Conservation (phyloP, 2,888 invertebrate species). For the Acleris cristana region DNA sequence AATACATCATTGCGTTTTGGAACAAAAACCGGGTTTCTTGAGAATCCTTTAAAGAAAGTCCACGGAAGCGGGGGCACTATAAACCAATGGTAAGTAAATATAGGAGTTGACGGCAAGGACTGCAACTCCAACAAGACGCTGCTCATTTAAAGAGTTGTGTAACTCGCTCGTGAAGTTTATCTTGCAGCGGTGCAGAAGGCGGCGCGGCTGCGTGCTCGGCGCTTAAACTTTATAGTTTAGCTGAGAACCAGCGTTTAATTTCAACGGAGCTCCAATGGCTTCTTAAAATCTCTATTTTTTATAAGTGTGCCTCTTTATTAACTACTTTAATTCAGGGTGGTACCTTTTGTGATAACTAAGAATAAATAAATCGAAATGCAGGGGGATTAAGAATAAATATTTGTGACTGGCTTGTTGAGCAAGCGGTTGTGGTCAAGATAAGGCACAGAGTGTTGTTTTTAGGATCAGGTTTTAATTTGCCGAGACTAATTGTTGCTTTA, state of each 20-base stretch:
- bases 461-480: constrained; percentile 67
- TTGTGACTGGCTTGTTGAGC: constrained; percentile 24
- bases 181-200: constrained; percentile 47
- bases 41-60: not conserved
- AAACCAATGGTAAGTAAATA: constrained; percentile 58
- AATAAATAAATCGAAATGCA: constrained; percentile 5
- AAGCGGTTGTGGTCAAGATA: constrained; percentile 50
- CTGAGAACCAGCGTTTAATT: constrained; percentile 47
- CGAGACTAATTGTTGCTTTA: constrained; percentile 64
- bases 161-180: constrained; percentile 57
- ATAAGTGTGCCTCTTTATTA: not conserved
- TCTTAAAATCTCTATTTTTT: constrained; percentile 12
- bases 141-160: constrained; percentile 65
- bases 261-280: constrained; percentile 44
- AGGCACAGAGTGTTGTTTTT: constrained; percentile 62
- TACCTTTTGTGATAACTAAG: constrained; percentile 7
- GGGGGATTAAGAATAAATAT: constrained; percentile 32
- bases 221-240: constrained; percentile 51
- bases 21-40: not conserved
- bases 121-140: constrained; percentile 55
- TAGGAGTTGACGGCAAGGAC: constrained; percentile 51
- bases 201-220: constrained; percentile 49
- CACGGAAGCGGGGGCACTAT: constrained; percentile 26
- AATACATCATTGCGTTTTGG: constrained; percentile 1
- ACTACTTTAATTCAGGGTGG: not conserved